These are phyloP conservation scores for Pristionchus exspectatus DNA, from an alignment of 2,888 invertebrate species.

Conservation along the genomic window DNA sequence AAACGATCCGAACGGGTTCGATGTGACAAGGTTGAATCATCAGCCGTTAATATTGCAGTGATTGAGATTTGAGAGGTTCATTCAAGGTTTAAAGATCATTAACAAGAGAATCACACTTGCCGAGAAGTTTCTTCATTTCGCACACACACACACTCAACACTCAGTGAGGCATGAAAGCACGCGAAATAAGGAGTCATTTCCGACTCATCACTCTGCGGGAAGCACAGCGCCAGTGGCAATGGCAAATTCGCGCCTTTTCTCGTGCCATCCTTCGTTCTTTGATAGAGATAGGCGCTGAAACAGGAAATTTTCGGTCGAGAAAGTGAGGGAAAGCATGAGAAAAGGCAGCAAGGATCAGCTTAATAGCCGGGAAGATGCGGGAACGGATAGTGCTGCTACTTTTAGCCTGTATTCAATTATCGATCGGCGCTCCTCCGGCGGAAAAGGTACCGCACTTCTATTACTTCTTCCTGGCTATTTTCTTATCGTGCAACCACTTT, in stretches of 20 bases:
- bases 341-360: neutral
- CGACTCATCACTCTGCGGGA: too few relatives aligned
- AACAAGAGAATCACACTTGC: too few relatives aligned
- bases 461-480: neutral
- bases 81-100: too few relatives aligned
- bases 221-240: neutral
- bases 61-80: neutral
- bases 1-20: neutral
- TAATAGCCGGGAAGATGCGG: neutral
- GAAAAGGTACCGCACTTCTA: neutral
- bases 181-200: neutral
- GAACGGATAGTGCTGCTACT: neutral
- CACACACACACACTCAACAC: too few relatives aligned
- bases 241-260: neutral
- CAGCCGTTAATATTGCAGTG: neutral
- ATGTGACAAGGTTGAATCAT: neutral
- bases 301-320: neutral
- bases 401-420: neutral
- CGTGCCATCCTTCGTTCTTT: neutral
- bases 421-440: neutral
- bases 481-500: neutral
- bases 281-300: neutral
- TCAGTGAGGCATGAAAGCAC: too few relatives aligned
- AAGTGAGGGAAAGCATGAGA: neutral
- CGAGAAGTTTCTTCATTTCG: too few relatives aligned